These are phyloP conservation scores for Ophion slaviceki DNA, from an alignment of 2,888 invertebrate genomes.

Conservation along the genomic window DNA sequence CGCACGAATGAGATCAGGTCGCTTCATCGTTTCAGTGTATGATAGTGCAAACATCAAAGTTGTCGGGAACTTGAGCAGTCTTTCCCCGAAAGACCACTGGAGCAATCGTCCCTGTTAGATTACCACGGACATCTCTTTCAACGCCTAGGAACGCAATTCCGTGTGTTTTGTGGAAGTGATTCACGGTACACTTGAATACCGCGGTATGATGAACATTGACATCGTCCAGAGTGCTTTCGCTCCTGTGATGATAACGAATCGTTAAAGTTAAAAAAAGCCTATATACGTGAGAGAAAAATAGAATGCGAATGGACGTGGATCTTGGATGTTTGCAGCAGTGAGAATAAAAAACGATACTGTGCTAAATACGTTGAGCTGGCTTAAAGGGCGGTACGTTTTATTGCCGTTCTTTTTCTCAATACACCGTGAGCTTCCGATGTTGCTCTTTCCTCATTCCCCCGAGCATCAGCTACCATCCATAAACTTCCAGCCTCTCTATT, in stretches of 20 bases:
- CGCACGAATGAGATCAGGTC: conserved; percentile 9
- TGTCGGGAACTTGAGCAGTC: not conserved
- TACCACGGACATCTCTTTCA: not conserved
- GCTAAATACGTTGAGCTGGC: conserved; percentile 35
- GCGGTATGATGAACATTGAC: not conserved
- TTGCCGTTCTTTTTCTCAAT: conserved; percentile 46
- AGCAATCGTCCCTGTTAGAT: not conserved
- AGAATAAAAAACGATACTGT: conserved; percentile 23
- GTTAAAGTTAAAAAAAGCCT: conserved; percentile 8
- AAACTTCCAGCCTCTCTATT: conserved; percentile 17
- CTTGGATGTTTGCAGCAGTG: not conserved
- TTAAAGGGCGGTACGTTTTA: conserved; percentile 54
- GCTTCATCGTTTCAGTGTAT: not conserved
- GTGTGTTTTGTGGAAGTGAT: not conserved
- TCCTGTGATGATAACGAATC: conserved; percentile 4
- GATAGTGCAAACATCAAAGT: conserved; percentile 1
- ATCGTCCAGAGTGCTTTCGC: not conserved
- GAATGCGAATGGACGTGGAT: not conserved
- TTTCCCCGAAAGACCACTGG: conserved; percentile 2
- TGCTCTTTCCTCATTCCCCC: conserved; percentile 19
- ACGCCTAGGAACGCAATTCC: not conserved
- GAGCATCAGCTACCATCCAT: conserved; percentile 5
- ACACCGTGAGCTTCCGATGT: conserved; percentile 1
- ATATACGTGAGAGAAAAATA: not conserved
- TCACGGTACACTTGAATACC: not conserved